These are phyloP conservation scores for Aethes cnicana DNA, from an alignment of 2,888 invertebrate species.

Conservation along the genomic window DNA sequence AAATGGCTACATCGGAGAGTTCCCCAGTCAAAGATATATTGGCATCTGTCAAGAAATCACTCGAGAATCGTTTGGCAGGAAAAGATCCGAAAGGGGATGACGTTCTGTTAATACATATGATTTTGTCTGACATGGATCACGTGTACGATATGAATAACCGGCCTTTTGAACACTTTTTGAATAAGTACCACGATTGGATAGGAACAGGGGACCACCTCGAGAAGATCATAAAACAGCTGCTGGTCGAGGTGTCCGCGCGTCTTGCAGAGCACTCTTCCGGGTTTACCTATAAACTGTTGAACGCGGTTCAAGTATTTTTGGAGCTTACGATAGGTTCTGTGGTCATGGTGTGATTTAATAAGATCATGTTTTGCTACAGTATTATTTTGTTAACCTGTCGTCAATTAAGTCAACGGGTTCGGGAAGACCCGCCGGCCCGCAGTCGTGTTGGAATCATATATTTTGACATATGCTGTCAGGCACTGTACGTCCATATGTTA, in stretches of 20 bases:
- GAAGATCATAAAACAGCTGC: constrained; percentile 39
- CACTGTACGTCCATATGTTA: too few species aligned
- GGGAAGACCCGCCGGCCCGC: too few species aligned
- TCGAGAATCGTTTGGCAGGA: constrained; percentile 2
- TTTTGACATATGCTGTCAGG: too few species aligned
- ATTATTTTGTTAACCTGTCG: too few species aligned
- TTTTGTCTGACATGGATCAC: constrained; percentile 32
- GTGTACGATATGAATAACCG: constrained; percentile 18
- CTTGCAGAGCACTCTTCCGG: constrained; percentile 41
- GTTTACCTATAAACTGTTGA: constrained; percentile 49
- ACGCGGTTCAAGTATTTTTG: constrained; percentile 58
- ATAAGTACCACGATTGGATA: constrained; percentile 46
- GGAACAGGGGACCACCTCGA: constrained; percentile 39
- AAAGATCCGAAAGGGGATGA: constrained; percentile 6
- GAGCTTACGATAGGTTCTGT: constrained; percentile 56
- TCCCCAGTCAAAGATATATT: neutral
- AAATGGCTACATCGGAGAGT: neutral
- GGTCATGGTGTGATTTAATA: too few species aligned
- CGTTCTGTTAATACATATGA: constrained; percentile 21
- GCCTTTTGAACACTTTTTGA: constrained; percentile 27
- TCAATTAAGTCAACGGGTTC: too few species aligned
- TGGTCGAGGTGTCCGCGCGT: constrained; percentile 44
- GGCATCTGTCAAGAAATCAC: neutral
- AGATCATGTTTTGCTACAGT: too few species aligned
- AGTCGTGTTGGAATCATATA: too few species aligned